Evolutionary conservation across 2,888 invertebrate genomes (phyloP).

Genomic region (Adineta ricciae): DNA sequence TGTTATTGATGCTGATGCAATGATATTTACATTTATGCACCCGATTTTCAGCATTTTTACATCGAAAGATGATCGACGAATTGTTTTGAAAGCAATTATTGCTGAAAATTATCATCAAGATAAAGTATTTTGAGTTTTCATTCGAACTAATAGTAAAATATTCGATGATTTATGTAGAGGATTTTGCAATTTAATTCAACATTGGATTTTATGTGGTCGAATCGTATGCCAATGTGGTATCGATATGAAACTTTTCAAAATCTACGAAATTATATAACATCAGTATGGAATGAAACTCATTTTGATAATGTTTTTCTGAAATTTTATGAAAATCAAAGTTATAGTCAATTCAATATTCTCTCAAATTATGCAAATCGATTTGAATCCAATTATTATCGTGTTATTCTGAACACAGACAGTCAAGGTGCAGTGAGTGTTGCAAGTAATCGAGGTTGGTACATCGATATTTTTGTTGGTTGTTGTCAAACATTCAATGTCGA

Average conservation of each 20-base stretch:
- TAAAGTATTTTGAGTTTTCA: neutral
- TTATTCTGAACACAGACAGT: too few relatives aligned
- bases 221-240: too few relatives aligned
- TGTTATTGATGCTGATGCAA: neutral
- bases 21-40: neutral
- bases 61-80: neutral
- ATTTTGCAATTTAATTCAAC: too few relatives aligned
- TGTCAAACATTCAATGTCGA: neutral
- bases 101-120: neutral
- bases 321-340: too few relatives aligned
- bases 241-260: too few relatives aligned
- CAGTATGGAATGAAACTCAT: too few relatives aligned
- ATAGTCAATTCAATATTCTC: too few relatives aligned
- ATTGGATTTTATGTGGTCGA: too few relatives aligned
- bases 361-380: neutral
- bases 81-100: neutral
- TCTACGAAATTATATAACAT: too few relatives aligned
- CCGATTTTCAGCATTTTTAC: neutral
- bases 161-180: too few relatives aligned
- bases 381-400: neutral
- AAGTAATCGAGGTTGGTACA: neutral
- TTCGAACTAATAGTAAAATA: too few relatives aligned
- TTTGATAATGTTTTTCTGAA: too few relatives aligned
- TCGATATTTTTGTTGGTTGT: neutral
- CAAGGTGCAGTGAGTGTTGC: neutral